phyloP scores from a whole-genome alignment of 2,113 vertebrate genomes.

The Ellobius talpinus region DNA sequence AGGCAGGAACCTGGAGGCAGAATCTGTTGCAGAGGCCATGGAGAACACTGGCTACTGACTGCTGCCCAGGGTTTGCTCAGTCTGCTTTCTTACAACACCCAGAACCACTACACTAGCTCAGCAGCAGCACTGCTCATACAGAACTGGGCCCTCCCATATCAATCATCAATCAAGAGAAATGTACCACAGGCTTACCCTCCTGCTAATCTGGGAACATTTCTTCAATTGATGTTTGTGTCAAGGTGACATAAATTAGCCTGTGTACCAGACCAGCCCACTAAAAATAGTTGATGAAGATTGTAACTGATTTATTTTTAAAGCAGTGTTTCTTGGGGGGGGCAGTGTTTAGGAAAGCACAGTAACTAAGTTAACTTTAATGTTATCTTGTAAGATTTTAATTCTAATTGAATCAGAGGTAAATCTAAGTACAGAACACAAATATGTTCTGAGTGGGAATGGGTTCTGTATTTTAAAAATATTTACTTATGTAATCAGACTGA shows the following conservation, averaged over 20 bases:
- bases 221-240: background rate
- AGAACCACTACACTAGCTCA: background rate
- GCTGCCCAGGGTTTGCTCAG: background rate
- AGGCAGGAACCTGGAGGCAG: too few species aligned
- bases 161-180: background rate
- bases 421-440: slow-evolving; percentile 29
- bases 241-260: background rate
- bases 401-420: background rate
- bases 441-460: background rate
- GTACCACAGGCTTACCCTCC: background rate
- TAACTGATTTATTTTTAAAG: slow-evolving; percentile 30
- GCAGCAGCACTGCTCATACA: background rate
- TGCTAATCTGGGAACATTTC: background rate
- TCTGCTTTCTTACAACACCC: background rate
- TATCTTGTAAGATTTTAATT: slow-evolving; percentile 42
- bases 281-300: slow-evolving; percentile 16
- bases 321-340: background rate
- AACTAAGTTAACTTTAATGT: slow-evolving; percentile 59
- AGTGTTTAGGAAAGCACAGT: background rate
- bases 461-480: slow-evolving; percentile 60
- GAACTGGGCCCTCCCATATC: background rate
- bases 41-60: background rate
- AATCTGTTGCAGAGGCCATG: background rate
- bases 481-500: slow-evolving; percentile 21
- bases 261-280: slow-evolving; percentile 12